A percentile compares a stretch with the other conserved stretches of the same genome.
phyloP scores from a whole-genome alignment of 2,888 invertebrate genomes.

The Prosopocoilus inquinatus region DNA sequence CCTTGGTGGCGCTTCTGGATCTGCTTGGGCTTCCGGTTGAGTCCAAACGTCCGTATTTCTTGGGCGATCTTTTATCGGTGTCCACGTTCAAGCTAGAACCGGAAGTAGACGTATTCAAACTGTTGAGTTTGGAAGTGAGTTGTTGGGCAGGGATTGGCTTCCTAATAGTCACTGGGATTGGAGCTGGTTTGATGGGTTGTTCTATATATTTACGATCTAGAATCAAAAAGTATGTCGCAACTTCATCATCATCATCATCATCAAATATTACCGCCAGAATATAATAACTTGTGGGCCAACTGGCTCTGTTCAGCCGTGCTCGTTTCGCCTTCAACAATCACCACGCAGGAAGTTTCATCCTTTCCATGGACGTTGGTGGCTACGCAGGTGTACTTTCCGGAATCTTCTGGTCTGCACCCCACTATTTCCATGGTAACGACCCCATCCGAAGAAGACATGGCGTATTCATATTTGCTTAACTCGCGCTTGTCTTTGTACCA shows the following conservation, averaged over 20 bases:
- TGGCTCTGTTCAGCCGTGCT: slow-evolving; percentile 79
- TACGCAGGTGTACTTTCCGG: slow-evolving; percentile 92
- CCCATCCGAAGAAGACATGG: slow-evolving; percentile 89
- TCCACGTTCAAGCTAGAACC: slow-evolving; percentile 47
- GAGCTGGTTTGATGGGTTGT: slow-evolving; percentile 77
- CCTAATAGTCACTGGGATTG: slow-evolving; percentile 68
- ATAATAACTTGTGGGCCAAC: slow-evolving; percentile 83
- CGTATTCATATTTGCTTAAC: slow-evolving; percentile 85
- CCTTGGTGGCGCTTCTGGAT: slow-evolving; percentile 87
- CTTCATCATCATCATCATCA: too few species aligned
- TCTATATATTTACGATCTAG: slow-evolving; percentile 83
- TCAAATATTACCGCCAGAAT: slow-evolving; percentile 66
- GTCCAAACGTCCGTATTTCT: slow-evolving; percentile 70
- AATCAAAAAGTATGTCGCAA: slow-evolving; percentile 18
- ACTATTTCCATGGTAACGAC: slow-evolving; percentile 96
- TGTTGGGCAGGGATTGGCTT: slow-evolving; percentile 52
- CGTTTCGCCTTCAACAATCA: slow-evolving; percentile 86
- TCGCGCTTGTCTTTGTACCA: slow-evolving; percentile 92
- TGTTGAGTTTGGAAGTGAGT: slow-evolving; percentile 34
- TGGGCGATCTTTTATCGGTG: slow-evolving; percentile 54
- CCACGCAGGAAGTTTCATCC: slow-evolving; percentile 93
- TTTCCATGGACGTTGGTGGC: slow-evolving; percentile 93
- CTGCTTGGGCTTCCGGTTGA: slow-evolving; percentile 78
- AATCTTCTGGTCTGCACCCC: slow-evolving; percentile 91
- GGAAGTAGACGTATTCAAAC: slow-evolving; percentile 51